phyloP scores from a whole-genome alignment of 2,797 vertebrate genomes.

The Alosa sapidissima region DNA sequence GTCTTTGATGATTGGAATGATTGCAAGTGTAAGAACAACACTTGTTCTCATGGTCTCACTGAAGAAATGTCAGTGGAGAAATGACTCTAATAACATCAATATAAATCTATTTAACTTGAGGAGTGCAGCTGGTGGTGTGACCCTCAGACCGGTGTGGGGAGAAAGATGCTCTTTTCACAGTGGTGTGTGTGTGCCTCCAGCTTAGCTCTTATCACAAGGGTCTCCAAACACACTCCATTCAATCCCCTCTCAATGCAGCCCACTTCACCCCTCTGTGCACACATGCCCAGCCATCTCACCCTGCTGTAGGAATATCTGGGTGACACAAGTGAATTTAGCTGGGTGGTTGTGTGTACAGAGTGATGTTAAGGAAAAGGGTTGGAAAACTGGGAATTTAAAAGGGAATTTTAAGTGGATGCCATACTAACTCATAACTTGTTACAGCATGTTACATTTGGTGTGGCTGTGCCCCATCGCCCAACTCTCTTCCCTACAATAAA shows the following conservation, averaged over 20 bases:
- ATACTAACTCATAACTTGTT: neutral
- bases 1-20: neutral
- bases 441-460: neutral
- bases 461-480: neutral
- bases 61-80: neutral
- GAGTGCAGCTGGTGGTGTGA: neutral
- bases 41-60: neutral
- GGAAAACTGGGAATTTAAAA: neutral
- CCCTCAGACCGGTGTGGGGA: neutral
- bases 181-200: slow-evolving; percentile 13
- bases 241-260: neutral
- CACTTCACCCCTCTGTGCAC: slow-evolving; percentile 1
- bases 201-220: slow-evolving; percentile 7
- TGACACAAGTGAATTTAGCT: neutral
- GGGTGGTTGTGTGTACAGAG: neutral
- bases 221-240: slow-evolving; percentile 19
- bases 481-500: neutral
- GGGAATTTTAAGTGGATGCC: neutral
- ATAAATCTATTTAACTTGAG: neutral
- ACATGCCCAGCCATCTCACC: neutral
- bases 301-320: neutral
- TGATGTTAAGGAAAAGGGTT: neutral
- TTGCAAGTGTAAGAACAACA: neutral
- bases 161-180: slow-evolving; percentile 21
- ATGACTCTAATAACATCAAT: neutral